Conservation (phyloP, 2,888 invertebrate genomes). For the Melanotus villosus region DNA sequence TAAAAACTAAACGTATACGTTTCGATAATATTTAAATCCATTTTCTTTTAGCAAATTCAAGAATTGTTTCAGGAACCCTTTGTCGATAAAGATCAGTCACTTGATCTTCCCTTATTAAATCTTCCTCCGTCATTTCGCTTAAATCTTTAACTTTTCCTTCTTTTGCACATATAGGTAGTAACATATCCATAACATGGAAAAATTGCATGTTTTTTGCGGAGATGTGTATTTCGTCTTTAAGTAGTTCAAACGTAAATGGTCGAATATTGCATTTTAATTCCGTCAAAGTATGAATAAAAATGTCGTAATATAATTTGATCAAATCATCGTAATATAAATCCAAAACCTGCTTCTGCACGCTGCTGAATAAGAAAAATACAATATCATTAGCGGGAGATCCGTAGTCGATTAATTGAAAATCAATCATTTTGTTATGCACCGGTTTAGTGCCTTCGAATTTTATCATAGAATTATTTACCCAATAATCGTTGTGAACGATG, state of each 20-base stretch:
- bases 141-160: conserved; percentile 62
- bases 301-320: conserved; percentile 68
- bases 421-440: conserved; percentile 67
- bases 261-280: conserved; percentile 55
- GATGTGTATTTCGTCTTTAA: conserved; percentile 63
- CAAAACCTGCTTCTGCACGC: conserved; percentile 66
- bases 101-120: background rate
- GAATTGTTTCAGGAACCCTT: background rate
- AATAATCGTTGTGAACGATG: conserved; percentile 71
- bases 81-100: conserved; percentile 1
- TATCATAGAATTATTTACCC: conserved; percentile 75
- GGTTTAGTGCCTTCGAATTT: conserved; percentile 61
- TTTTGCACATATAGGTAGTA: conserved; percentile 64
- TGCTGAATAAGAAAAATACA: conserved; percentile 70
- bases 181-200: conserved; percentile 66
- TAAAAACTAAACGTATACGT: no score
- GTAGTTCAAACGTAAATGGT: conserved; percentile 64
- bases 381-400: conserved; percentile 70
- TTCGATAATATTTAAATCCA: conserved; percentile 10
- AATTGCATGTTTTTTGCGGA: conserved; percentile 62
- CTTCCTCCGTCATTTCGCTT: conserved; percentile 55
- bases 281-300: conserved; percentile 65
- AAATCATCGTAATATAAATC: conserved; percentile 67
- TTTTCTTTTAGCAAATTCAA: conserved; percentile 3
- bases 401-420: conserved; percentile 72